Conservation (phyloP, 1,140 invertebrate species). For the Melanaphis sacchari region DNA sequence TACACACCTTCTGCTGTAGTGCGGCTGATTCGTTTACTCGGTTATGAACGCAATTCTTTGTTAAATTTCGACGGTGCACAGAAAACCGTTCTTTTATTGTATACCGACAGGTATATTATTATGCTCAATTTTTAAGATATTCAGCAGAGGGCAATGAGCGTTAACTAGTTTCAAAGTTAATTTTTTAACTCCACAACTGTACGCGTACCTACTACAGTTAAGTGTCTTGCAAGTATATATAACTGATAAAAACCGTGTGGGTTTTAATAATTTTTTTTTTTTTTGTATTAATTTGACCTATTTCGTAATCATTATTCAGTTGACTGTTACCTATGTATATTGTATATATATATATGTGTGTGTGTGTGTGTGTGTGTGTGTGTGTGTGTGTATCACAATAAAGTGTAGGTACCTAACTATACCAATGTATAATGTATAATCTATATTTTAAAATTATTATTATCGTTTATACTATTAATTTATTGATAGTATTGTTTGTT, state of each 20-base stretch:
- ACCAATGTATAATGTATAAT: neutral
- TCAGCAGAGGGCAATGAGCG: neutral
- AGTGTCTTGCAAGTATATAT: neutral
- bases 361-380: too few species aligned
- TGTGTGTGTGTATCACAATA: too few species aligned
- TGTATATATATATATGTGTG: too few species aligned
- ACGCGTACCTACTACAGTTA: neutral
- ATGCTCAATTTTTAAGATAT: neutral
- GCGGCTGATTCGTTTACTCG: neutral
- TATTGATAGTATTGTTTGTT: too few species aligned
- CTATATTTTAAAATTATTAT: too few species aligned
- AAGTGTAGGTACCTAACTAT: neutral
- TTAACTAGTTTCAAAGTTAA: neutral
- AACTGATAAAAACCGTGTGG: neutral
- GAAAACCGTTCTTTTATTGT: neutral
- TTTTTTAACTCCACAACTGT: neutral
- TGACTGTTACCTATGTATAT: too few species aligned
- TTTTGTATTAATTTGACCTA: neutral
- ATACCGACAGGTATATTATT: neutral
- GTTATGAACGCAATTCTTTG: neutral
- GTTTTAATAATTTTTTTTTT: neutral
- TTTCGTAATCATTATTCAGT: neutral
- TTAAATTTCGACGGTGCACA: neutral
- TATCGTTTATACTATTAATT: too few species aligned
- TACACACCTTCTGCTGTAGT: neutral